Conservation (phyloP, 2,797 vertebrate species). For the Margarornis squamiger region DNA sequence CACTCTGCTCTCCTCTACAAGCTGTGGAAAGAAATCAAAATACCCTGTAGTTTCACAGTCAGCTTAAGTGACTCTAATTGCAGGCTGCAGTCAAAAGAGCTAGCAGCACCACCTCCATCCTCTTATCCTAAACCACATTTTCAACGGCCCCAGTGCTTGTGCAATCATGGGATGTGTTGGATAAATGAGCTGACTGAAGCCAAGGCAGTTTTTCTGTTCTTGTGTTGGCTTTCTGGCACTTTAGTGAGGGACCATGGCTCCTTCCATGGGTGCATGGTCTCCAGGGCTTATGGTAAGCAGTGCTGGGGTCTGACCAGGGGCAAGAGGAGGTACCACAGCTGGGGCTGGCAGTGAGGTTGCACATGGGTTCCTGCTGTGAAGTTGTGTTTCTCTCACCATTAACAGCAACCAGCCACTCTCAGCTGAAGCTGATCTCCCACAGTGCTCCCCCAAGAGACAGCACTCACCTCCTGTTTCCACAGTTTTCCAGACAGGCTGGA, state of each 20-base stretch:
- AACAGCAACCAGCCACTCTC: background rate
- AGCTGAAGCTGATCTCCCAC: background rate
- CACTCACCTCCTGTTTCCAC: background rate
- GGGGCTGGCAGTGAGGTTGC: fast-evolving
- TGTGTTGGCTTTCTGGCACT: background rate
- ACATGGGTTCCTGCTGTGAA: background rate
- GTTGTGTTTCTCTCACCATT: background rate
- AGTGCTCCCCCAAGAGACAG: background rate
- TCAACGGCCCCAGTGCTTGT: background rate
- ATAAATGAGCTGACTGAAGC: background rate
- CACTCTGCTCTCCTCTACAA: background rate
- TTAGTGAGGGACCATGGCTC: background rate
- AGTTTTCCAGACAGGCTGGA: background rate
- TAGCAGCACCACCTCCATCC: background rate
- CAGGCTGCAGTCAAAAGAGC: background rate
- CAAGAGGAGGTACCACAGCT: background rate
- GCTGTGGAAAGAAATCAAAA: background rate
- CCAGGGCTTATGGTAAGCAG: background rate
- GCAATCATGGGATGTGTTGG: background rate
- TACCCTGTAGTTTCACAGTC: background rate
- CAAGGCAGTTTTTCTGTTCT: background rate
- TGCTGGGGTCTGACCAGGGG: background rate
- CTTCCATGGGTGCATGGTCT: fast-evolving
- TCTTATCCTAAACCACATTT: background rate
- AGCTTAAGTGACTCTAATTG: background rate